Conservation (phyloP, 2,113 vertebrate genomes). For the Terrapene triunguis region DNA sequence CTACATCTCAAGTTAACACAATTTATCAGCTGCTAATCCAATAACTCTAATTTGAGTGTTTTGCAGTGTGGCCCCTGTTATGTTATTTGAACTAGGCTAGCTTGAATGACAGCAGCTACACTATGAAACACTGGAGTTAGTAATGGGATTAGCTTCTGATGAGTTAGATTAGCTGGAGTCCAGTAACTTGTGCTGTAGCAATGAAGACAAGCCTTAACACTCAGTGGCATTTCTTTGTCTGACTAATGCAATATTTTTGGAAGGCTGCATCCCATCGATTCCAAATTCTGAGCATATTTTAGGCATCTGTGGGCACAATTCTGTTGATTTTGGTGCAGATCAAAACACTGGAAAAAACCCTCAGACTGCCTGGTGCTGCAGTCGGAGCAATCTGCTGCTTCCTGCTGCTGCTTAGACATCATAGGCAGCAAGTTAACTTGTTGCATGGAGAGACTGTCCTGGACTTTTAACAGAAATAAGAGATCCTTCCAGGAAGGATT, state of each 20-base stretch:
- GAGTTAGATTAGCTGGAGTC: no score
- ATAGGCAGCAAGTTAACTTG: not conserved
- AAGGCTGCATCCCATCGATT: not conserved
- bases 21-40: constrained; percentile 1
- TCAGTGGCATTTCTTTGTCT: not conserved
- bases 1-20: not conserved
- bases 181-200: not conserved
- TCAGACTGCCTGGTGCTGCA: not conserved
- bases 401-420: accelerated
- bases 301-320: not conserved
- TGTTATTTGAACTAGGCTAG: not conserved
- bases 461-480: not conserved
- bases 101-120: not conserved
- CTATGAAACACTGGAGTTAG: no score
- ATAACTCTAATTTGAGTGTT: not conserved
- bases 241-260: not conserved
- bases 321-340: not conserved
- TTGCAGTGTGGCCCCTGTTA: not conserved
- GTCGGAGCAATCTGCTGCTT: not conserved
- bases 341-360: not conserved
- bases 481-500: not conserved
- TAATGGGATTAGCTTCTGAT: no score
- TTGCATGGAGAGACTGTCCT: not conserved
- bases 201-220: not conserved
- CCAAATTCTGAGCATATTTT: not conserved